Percentiles rank a stretch among this genome's conserved stretches.
phyloP scores from a whole-genome alignment of 1,140 invertebrate genomes.

The Penaeus japonicus region DNA sequence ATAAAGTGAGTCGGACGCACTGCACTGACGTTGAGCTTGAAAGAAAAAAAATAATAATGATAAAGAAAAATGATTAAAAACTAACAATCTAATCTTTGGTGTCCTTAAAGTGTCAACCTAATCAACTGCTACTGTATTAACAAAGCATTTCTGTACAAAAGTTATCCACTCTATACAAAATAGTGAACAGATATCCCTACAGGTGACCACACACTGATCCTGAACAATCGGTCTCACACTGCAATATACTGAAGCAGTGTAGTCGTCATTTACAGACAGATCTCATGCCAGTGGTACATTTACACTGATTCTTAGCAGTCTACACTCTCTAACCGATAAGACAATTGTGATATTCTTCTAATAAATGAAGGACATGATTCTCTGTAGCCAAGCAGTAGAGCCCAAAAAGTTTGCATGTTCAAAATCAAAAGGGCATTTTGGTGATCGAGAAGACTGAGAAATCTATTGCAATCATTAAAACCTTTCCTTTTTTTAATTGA shows the following conservation, averaged over 20 bases:
- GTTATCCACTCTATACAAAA: conserved; percentile 7
- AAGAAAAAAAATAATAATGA: neutral
- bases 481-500: no score
- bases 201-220: no score
- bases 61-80: no score
- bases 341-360: neutral
- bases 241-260: no score
- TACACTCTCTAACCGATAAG: neutral
- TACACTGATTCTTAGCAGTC: neutral
- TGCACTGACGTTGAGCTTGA: conserved; percentile 38
- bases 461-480: no score
- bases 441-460: no score
- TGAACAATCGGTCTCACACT: no score
- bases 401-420: no score
- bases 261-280: no score
- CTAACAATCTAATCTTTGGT: conserved; percentile 44
- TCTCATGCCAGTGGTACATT: no score
- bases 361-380: neutral
- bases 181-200: neutral
- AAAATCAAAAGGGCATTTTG: no score
- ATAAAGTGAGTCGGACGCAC: conserved; percentile 32
- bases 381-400: neutral
- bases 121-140: conserved; percentile 3
- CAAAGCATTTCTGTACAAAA: conserved; percentile 33
- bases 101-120: conserved; percentile 18